A percentile compares a stretch with the other conserved stretches of the same genome.
These are phyloP conservation scores for Spermophilus dauricus DNA, from an alignment of 2,113 vertebrate species.

Conservation along the genomic window DNA sequence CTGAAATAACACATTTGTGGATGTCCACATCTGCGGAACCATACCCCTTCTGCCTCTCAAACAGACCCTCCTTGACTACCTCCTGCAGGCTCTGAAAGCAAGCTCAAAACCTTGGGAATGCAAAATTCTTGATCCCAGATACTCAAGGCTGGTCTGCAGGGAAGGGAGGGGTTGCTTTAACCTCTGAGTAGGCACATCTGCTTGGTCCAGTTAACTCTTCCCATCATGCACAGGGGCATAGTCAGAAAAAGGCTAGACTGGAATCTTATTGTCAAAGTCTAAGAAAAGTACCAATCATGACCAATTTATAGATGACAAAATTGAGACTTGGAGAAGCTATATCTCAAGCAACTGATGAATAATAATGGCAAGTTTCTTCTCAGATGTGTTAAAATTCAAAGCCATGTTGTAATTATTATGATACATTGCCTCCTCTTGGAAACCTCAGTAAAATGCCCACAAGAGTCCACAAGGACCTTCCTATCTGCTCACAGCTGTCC, in stretches of 20 bases:
- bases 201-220: not conserved
- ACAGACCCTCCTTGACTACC: not conserved
- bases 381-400: not conserved
- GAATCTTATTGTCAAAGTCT: not conserved
- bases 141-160: not conserved
- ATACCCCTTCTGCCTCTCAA: not conserved
- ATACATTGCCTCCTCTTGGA: not conserved
- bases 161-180: rapidly evolving
- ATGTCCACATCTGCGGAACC: not conserved
- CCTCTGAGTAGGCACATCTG: too few species aligned
- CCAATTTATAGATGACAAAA: slow-evolving; percentile 24
- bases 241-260: not conserved
- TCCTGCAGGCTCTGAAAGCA: not conserved
- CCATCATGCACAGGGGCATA: not conserved
- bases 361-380: not conserved
- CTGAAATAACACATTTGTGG: not conserved
- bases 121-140: not conserved
- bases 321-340: not conserved
- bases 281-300: not conserved
- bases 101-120: not conserved
- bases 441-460: not conserved
- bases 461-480: not conserved
- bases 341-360: not conserved
- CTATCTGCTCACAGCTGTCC: not conserved
- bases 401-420: not conserved